Evolutionary conservation across 1,140 invertebrate genomes (phyloP), one percentile per base, ranked within the genome.

Genomic region (Dolichoris vasculosae): DNA sequence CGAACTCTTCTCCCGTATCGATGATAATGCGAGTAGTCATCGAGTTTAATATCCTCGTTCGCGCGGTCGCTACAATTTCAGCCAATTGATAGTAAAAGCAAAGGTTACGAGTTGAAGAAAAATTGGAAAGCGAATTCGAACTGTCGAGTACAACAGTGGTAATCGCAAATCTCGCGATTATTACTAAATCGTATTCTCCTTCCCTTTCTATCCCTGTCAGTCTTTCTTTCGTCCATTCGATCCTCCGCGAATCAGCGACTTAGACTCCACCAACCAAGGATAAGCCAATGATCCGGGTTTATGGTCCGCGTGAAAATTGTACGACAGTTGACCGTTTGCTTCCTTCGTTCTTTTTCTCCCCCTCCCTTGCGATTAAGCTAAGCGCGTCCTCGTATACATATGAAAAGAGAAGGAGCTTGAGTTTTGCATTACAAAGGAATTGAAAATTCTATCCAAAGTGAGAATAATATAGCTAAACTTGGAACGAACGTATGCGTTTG

Each of bases 261-360:
- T 67, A 35, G n/a, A 67, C 32, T 59, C 23, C 55, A 26, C 23
- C 55, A 26, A 26, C 1, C 64, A 38, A 38, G 43, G 43, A 48
- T 76, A 76, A 76, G 73, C 73, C 43, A 13, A 32, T 51, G 30
- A 76, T 76, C 73, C 46, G n/a, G 73, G 30, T 76, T 76, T 76
- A 76, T 26, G 73, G n/a, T 6, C 26, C 73, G 23, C 73, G 46
- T 32, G 73, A 32, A 76, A 48, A 76, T 76, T 73, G 71, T 40
- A n/a, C 71, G 38, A 38, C 35, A 46, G 2, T 43, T 73, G 64
- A 67, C 64, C 64, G 64, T 32, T 67, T 32, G 30, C 30, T 13
- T 32, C 1, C 64, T 8, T 7, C 64, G 11, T 67, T 67, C 11
- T 67, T 67, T 59, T 59, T 55, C 51, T 26, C 9, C 55, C 55